Evolutionary conservation across 2,797 vertebrate species (phyloP).

Genomic region (Coluber constrictor): DNA sequence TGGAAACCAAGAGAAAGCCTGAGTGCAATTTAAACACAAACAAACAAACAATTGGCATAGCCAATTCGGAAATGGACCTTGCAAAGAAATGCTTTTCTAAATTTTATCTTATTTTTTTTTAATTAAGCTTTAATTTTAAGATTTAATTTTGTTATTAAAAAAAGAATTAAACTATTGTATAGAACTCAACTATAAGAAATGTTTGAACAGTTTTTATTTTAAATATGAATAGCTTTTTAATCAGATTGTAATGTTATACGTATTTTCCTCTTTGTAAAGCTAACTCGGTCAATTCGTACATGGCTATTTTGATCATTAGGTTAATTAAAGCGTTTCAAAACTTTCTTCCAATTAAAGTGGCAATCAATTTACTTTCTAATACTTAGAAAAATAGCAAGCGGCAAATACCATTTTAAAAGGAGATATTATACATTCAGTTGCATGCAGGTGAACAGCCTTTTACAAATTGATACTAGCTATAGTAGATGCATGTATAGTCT

Average conservation of each 20-base stretch:
- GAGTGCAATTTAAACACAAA: neutral
- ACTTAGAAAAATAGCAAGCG: neutral
- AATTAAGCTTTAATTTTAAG: neutral
- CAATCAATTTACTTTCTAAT: neutral
- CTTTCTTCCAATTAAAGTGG: neutral
- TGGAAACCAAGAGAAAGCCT: neutral
- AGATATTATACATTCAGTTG: neutral
- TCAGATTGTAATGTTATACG: neutral
- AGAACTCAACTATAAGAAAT: constrained; percentile 33
- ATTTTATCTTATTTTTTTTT: neutral
- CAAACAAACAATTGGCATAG: constrained; percentile 30
- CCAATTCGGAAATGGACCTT: constrained; percentile 26
- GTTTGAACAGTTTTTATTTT: neutral
- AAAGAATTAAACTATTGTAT: neutral
- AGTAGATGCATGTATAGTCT: neutral
- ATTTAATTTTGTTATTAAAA: neutral
- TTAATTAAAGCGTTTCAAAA: neutral
- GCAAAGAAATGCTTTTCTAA: constrained; percentile 3
- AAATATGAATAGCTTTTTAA: neutral
- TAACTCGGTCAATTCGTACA: neutral
- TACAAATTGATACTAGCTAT: neutral
- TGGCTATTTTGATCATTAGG: neutral
- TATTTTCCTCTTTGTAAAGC: neutral
- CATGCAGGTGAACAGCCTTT: neutral
- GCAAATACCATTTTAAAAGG: neutral